These are phyloP conservation scores for Acanthiza pusilla DNA, from an alignment of 2,797 vertebrate species.

Conservation along the genomic window DNA sequence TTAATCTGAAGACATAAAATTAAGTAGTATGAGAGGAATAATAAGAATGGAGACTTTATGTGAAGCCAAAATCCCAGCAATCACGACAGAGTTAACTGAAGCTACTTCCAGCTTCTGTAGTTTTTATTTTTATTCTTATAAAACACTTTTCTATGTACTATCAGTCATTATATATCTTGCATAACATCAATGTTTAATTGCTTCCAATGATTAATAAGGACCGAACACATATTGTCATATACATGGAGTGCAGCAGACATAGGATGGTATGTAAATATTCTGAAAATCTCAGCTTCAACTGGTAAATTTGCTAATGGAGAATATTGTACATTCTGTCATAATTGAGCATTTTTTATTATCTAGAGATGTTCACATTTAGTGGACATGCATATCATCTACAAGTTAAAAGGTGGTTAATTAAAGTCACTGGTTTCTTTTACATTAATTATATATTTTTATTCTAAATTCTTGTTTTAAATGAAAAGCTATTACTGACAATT, in stretches of 20 bases:
- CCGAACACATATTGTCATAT: neutral
- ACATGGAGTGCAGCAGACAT: neutral
- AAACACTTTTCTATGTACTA: neutral
- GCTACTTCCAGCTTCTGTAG: neutral
- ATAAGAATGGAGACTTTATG: neutral
- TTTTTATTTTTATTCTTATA: constrained; percentile 30
- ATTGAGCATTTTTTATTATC: neutral
- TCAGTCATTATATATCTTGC: neutral
- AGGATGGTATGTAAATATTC: neutral
- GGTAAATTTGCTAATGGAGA: neutral
- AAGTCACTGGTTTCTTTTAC: neutral
- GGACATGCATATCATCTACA: neutral
- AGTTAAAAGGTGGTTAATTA: neutral
- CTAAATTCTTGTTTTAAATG: neutral
- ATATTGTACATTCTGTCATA: neutral
- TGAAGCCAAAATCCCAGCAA: neutral
- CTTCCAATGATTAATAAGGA: neutral
- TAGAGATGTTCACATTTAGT: neutral
- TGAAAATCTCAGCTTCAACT: neutral
- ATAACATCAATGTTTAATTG: neutral
- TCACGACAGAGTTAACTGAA: neutral
- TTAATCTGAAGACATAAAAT: neutral
- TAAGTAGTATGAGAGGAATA: neutral
- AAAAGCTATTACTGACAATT: neutral
- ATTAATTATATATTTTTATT: neutral